These are phyloP conservation scores for Andrena bucephala DNA, from an alignment of 2,888 invertebrate genomes.

Conservation along the genomic window DNA sequence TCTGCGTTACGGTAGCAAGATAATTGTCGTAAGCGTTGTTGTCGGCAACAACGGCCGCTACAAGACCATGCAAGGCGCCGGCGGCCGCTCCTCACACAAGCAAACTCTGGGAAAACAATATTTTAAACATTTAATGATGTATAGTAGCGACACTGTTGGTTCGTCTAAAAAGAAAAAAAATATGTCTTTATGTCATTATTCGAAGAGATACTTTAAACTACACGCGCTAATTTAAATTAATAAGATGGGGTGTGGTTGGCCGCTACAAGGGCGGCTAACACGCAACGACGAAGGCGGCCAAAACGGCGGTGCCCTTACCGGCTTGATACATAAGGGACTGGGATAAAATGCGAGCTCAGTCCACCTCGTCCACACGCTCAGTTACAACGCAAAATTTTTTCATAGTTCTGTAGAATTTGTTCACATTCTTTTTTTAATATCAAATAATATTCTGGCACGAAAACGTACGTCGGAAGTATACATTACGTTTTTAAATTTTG, in stretches of 20 bases:
- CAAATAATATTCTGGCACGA: background rate
- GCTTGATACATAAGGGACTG: conserved; percentile 75
- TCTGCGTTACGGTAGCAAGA: background rate
- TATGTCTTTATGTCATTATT: background rate
- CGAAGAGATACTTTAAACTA: too few species aligned
- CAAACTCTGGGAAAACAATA: background rate
- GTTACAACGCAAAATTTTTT: conserved; percentile 22
- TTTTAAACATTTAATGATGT: background rate
- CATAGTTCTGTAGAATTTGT: background rate
- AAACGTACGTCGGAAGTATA: conserved; percentile 2
- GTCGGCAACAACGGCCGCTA: conserved; percentile 50
- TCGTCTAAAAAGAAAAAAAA: background rate
- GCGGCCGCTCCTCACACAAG: conserved; percentile 2
- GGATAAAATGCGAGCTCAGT: conserved; percentile 54
- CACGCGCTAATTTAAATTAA: conserved; percentile 8
- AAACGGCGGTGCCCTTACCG: conserved; percentile 62
- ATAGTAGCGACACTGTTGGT: background rate
- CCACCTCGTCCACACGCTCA: conserved; percentile 24
- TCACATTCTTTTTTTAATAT: too few species aligned
- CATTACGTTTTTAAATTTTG: conserved; percentile 11
- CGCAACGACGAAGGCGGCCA: conserved; percentile 52
- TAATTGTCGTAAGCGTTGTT: conserved; percentile 12
- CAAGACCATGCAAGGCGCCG: background rate
- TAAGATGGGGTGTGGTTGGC: conserved; percentile 10
- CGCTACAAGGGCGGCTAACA: conserved; percentile 38